Conservation (phyloP, 2,113 vertebrate genomes). For the Macrotis lagotis region DNA sequence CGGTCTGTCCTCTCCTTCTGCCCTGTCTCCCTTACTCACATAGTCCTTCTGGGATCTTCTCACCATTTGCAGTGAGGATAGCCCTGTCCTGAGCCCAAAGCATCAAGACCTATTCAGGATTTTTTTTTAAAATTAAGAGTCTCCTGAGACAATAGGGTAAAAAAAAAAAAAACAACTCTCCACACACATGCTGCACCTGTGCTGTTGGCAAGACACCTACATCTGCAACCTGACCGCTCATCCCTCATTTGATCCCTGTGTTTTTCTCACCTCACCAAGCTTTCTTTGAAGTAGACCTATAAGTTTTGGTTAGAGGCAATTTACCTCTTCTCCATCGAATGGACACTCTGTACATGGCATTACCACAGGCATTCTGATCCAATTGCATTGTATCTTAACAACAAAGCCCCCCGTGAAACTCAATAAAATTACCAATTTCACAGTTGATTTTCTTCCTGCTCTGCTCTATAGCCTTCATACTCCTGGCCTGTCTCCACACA, state of each 20-base stretch:
- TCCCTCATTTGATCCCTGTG: neutral
- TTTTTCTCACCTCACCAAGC: conserved; percentile 34
- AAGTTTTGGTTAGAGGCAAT: conserved; percentile 79
- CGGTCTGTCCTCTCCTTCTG: conserved; percentile 75
- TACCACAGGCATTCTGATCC: conserved; percentile 85
- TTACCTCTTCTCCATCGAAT: conserved; percentile 83
- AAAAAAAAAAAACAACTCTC: neutral
- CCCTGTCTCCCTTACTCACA: conserved; percentile 64
- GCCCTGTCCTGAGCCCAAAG: conserved; percentile 38
- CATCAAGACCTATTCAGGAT: conserved; percentile 45
- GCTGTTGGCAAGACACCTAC: neutral
- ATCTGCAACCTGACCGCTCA: neutral
- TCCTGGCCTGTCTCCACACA: conserved; percentile 89
- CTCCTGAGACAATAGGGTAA: conserved; percentile 33
- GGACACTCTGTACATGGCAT: conserved; percentile 81
- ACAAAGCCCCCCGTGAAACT: conserved; percentile 89
- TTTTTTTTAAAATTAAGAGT: neutral
- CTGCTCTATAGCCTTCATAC: conserved; percentile 89
- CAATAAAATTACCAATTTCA: conserved; percentile 92
- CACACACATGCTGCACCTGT: conserved; percentile 1
- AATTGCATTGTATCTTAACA: conserved; percentile 88
- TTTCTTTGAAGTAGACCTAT: conserved; percentile 35
- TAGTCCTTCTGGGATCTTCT: conserved; percentile 49
- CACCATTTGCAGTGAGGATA: conserved; percentile 34
- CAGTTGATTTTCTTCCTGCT: conserved; percentile 90